Conservation (phyloP, 2,888 invertebrate species). For the Blastobasis adustella region DNA sequence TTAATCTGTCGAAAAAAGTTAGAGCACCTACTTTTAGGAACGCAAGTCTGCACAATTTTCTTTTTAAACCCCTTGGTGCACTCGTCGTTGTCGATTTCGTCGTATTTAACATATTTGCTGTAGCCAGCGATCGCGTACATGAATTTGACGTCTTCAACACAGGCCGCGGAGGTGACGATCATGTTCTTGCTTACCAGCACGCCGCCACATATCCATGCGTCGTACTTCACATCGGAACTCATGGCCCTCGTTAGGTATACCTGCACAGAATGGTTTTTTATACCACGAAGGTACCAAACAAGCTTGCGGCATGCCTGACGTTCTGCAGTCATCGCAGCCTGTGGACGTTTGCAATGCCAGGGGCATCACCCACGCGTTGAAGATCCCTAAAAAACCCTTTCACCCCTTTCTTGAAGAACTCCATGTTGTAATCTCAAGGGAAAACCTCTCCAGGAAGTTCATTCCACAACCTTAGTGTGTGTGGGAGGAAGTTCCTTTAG, state of each 20-base stretch:
- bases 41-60: constrained; percentile 27
- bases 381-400: no score
- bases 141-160: constrained; percentile 26
- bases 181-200: constrained; percentile 19
- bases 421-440: no score
- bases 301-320: no score
- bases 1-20: no score
- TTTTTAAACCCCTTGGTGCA: constrained; percentile 33
- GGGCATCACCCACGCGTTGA: no score
- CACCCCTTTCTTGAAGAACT: no score
- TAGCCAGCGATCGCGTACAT: constrained; percentile 34
- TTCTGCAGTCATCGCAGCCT: no score
- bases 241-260: constrained; percentile 24
- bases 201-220: constrained; percentile 33
- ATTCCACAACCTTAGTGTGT: no score
- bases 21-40: constrained; percentile 10
- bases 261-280: constrained; percentile 8
- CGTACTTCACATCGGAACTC: constrained; percentile 15
- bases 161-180: constrained; percentile 32
- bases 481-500: no score
- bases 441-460: no score
- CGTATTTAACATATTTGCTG: constrained; percentile 23
- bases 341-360: no score
- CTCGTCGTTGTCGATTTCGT: constrained; percentile 17
- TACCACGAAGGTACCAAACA: no score